A percentile compares a stretch with the other conserved stretches of the same genome.
Evolutionary conservation across 2,888 invertebrate species (phyloP).

Genomic region (Xanthia togata): DNA sequence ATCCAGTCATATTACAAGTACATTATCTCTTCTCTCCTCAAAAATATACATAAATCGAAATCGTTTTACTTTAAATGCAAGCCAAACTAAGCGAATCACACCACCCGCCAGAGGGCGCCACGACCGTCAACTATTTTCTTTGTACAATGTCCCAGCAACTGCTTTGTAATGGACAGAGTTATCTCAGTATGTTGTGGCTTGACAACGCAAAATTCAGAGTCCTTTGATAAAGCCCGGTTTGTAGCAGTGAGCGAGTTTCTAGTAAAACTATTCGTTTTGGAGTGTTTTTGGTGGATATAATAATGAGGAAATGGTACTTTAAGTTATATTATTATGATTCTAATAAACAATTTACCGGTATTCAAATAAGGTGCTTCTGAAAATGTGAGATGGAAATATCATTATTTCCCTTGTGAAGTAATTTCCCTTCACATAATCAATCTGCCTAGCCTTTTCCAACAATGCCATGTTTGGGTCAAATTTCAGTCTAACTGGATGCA

Average conservation of each 20-base stretch:
- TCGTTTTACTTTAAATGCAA: constrained; percentile 40
- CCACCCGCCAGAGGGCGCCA: constrained; percentile 34
- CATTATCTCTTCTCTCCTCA: background rate
- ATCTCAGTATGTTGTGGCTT: constrained; percentile 61
- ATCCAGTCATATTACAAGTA: background rate
- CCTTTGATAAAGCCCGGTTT: constrained; percentile 55
- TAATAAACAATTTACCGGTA: background rate
- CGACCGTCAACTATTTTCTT: constrained; percentile 69
- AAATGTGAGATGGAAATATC: background rate
- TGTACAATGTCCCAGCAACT: constrained; percentile 49
- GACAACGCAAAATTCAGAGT: constrained; percentile 54
- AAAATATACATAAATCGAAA: constrained; percentile 31
- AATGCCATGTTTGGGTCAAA: background rate
- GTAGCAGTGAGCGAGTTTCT: constrained; percentile 26
- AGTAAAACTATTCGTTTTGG: constrained; percentile 39
- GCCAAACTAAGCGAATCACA: constrained; percentile 51
- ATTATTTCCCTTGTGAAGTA: background rate
- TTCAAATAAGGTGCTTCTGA: background rate
- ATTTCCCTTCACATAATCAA: background rate
- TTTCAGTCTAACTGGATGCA: background rate
- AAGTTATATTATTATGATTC: background rate
- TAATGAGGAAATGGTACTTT: background rate
- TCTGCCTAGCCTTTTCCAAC: background rate
- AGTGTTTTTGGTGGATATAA: constrained; percentile 13
- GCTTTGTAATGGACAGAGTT: constrained; percentile 59